Evolutionary conservation across 2,888 invertebrate species (phyloP).

Genomic region (Leptodirus hochenwartii): DNA sequence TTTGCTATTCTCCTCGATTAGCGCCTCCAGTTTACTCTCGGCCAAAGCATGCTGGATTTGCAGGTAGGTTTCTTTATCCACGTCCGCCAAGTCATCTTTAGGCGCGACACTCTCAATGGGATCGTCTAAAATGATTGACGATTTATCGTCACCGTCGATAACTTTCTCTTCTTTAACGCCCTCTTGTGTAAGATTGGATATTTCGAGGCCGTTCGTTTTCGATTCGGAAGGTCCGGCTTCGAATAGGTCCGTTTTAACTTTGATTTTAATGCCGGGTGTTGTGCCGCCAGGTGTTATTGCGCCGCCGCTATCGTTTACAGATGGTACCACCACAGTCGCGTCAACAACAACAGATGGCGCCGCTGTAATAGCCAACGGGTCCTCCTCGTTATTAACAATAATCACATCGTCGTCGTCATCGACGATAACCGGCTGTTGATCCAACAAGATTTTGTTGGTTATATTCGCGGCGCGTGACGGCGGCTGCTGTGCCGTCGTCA

Average conservation of each 20-base stretch:
- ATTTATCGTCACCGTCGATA: not conserved
- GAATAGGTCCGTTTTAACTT: too few relatives aligned
- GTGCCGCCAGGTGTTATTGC: too few relatives aligned
- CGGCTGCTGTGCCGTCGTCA: too few relatives aligned
- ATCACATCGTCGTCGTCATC: constrained; percentile 31
- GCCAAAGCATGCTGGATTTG: constrained; percentile 6
- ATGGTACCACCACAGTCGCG: too few relatives aligned
- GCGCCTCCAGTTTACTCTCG: constrained; percentile 6
- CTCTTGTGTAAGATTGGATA: not conserved
- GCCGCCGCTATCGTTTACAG: too few relatives aligned
- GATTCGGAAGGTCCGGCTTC: too few relatives aligned
- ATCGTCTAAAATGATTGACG: not conserved
- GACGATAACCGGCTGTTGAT: constrained; percentile 14
- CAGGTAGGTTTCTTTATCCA: constrained; percentile 5
- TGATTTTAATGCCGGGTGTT: too few relatives aligned
- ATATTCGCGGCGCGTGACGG: constrained; percentile 8
- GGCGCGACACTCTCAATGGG: not conserved
- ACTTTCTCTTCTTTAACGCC: not conserved
- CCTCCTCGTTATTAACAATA: constrained; percentile 28
- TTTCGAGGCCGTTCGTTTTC: too few relatives aligned
- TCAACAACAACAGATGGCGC: too few relatives aligned
- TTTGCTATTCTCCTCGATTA: constrained; percentile 4
- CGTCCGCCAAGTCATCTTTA: constrained; percentile 1
- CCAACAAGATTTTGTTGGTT: too few relatives aligned
- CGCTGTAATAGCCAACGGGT: not conserved